Evolutionary conservation across 2,888 invertebrate genomes (phyloP).

Genomic region (Panzeria rudis): DNA sequence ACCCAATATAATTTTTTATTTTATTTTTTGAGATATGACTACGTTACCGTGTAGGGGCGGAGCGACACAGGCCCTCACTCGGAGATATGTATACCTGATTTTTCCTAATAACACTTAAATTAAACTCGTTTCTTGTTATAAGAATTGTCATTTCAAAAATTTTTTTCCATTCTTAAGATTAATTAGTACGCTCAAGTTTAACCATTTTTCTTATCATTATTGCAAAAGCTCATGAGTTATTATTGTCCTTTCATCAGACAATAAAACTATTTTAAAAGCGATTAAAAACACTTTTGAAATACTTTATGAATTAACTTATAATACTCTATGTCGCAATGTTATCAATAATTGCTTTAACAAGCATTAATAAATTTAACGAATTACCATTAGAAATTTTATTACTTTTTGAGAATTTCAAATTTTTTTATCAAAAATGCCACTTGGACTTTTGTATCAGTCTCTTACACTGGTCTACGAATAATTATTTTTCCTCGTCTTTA

Average conservation of each 20-base stretch:
- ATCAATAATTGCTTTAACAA: not conserved
- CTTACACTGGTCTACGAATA: too few relatives aligned
- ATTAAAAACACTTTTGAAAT: conserved; percentile 4
- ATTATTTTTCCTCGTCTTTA: too few relatives aligned
- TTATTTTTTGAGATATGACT: too few relatives aligned
- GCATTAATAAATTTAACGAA: not conserved
- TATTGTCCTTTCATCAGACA: not conserved
- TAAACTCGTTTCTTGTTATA: not conserved
- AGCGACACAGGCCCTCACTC: too few relatives aligned
- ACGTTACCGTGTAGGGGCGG: too few relatives aligned
- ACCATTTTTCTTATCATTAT: not conserved
- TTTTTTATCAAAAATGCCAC: too few relatives aligned
- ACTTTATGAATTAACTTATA: not conserved
- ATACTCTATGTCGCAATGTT: not conserved
- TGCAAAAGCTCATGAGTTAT: not conserved
- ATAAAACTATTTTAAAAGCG: not conserved
- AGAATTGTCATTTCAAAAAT: too few relatives aligned
- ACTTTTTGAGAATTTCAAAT: too few relatives aligned
- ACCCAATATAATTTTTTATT: too few relatives aligned
- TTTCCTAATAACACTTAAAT: not conserved
- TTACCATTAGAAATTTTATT: not conserved
- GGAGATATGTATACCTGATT: not conserved
- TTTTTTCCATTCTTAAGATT: too few relatives aligned
- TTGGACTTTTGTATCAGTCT: too few relatives aligned
- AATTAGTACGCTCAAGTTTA: not conserved